Evolutionary conservation across 2,797 vertebrate species (phyloP).

Genomic region (Podarcis lilfordi): DNA sequence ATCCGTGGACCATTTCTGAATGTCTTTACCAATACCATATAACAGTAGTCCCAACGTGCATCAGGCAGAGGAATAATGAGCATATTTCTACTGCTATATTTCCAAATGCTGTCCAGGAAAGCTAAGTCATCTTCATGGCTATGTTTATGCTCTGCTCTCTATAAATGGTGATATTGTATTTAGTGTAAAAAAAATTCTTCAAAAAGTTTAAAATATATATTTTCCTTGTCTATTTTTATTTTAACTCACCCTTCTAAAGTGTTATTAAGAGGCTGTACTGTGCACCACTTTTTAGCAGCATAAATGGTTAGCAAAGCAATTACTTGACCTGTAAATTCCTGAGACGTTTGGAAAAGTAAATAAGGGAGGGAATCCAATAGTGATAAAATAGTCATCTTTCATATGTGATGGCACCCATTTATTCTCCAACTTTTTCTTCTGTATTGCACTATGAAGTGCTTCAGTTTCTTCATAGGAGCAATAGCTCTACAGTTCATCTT

Average conservation of each 20-base stretch:
- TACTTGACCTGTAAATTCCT: constrained; percentile 8
- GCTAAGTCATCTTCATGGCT: not conserved
- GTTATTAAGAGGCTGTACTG: not conserved
- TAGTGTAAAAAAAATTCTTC: not conserved
- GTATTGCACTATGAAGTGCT: not conserved
- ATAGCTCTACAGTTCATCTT: not conserved
- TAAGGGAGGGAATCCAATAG: not conserved
- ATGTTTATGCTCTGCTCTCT: not conserved
- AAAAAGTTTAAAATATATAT: not conserved
- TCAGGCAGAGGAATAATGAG: not conserved
- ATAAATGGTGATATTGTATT: not conserved
- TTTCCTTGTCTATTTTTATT: constrained; percentile 1
- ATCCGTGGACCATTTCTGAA: not conserved
- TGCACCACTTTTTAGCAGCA: not conserved
- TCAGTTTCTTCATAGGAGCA: not conserved
- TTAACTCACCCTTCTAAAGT: constrained; percentile 5
- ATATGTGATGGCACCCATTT: constrained; percentile 3
- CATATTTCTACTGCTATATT: not conserved
- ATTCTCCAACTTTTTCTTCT: constrained; percentile 8
- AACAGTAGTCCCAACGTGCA: not conserved
- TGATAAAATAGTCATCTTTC: not conserved
- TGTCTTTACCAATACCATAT: not conserved
- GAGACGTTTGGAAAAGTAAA: constrained; percentile 26
- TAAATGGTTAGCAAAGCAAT: constrained; percentile 9
- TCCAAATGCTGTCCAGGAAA: not conserved